phyloP scores from a whole-genome alignment of 2,797 vertebrate genomes.

The Catamblyrhynchus diadema region DNA sequence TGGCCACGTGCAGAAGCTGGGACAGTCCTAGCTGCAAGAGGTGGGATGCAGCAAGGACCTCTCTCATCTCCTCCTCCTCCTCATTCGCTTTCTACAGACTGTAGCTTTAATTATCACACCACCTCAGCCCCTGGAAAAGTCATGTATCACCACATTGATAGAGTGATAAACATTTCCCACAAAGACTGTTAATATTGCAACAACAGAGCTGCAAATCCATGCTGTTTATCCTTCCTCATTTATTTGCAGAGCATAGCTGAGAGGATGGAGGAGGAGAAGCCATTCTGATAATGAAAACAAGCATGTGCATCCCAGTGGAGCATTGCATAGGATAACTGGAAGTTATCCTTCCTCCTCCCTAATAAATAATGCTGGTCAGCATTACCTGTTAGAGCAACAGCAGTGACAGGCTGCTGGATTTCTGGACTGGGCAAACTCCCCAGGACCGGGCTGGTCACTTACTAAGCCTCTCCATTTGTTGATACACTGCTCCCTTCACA shows the following conservation, averaged over 20 bases:
- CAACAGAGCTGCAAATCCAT: background rate
- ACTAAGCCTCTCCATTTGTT: conserved; percentile 30
- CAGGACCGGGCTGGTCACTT: background rate
- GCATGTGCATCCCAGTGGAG: background rate
- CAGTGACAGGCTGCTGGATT: background rate
- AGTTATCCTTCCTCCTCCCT: background rate
- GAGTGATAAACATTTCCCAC: background rate
- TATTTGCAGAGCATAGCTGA: background rate
- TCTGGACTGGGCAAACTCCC: background rate
- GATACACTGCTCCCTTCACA: conserved; percentile 4
- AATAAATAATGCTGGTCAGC: background rate
- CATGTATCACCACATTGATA: background rate
- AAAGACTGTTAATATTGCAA: background rate
- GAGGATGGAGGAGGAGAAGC: background rate
- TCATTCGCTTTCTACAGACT: background rate
- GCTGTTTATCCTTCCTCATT: background rate
- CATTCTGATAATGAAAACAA: background rate
- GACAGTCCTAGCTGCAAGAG: background rate
- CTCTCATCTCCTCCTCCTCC: accelerated
- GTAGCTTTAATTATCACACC: background rate
- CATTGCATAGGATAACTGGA: background rate
- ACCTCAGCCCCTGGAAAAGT: background rate
- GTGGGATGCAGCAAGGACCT: background rate
- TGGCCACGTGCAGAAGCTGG: background rate
- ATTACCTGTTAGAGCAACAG: background rate